phyloP scores from a whole-genome alignment of 1,140 invertebrate species.

The Tetragonula clypearis region DNA sequence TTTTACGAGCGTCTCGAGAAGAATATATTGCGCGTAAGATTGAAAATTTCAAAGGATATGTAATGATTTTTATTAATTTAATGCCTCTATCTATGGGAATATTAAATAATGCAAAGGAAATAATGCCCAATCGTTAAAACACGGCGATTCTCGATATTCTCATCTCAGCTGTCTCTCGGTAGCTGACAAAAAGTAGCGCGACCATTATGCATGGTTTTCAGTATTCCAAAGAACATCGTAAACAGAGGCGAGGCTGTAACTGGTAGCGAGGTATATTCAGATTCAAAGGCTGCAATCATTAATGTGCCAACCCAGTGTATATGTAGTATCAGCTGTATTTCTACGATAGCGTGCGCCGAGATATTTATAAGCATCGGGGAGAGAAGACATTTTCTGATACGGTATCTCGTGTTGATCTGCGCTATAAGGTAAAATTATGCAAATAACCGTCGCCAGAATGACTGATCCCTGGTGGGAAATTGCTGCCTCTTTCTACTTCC shows the following conservation, averaged over 20 bases:
- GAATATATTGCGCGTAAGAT: not conserved
- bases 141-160: not conserved
- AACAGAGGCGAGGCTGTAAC: not conserved
- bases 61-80: too few relatives aligned
- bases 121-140: not conserved
- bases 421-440: constrained; percentile 5
- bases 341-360: not conserved
- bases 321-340: not conserved
- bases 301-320: not conserved
- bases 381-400: not conserved
- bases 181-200: not conserved
- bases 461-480: constrained; percentile 15
- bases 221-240: not conserved
- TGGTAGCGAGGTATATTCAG: not conserved
- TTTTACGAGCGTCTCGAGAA: not conserved
- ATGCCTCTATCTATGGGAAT: too few relatives aligned
- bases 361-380: not conserved
- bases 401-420: not conserved
- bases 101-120: not conserved
- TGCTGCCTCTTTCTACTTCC: not conserved
- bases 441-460: constrained; percentile 2
- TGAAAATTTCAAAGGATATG: too few relatives aligned
- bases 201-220: not conserved
- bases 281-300: constrained; percentile 2
- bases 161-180: not conserved